A percentile compares a stretch with the other conserved stretches of the same genome.
phyloP scores from a whole-genome alignment of 2,113 vertebrate species.

The Pterophyllum scalare region DNA sequence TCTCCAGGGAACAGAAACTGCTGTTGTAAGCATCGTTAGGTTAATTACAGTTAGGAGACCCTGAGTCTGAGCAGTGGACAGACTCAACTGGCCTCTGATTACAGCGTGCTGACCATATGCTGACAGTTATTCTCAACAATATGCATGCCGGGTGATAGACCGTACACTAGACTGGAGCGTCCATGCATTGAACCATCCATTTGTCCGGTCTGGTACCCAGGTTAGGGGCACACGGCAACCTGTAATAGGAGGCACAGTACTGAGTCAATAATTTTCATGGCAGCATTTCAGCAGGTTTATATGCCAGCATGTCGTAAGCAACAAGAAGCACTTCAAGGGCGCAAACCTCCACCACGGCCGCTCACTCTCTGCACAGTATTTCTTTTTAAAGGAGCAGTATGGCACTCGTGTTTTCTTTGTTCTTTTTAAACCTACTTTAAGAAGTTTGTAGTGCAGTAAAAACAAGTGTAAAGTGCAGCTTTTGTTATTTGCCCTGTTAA shows the following conservation, averaged over 20 bases:
- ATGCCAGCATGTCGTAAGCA: rapidly evolving
- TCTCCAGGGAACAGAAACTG: not conserved
- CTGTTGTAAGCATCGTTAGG: not conserved
- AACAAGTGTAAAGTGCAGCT: too few relatives aligned
- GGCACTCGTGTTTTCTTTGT: too few relatives aligned
- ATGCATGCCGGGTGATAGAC: too few relatives aligned
- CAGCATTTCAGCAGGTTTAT: not conserved
- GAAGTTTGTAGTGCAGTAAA: too few relatives aligned
- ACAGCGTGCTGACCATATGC: not conserved
- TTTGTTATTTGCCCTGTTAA: too few relatives aligned
- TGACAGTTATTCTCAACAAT: too few relatives aligned
- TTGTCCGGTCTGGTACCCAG: not conserved
- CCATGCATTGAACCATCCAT: not conserved
- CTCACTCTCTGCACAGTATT: too few relatives aligned
- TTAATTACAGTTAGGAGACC: not conserved
- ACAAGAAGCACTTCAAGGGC: not conserved
- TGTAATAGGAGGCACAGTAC: too few relatives aligned
- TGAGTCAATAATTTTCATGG: not conserved
- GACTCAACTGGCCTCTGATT: not conserved
- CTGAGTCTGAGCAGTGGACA: not conserved
- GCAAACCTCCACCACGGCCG: too few relatives aligned
- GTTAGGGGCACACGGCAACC: too few relatives aligned
- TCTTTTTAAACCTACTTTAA: too few relatives aligned
- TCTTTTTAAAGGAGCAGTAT: too few relatives aligned
- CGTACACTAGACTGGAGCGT: not conserved